Conservation (phyloP, 2,888 invertebrate species). For the Standfussiana lucernea region DNA sequence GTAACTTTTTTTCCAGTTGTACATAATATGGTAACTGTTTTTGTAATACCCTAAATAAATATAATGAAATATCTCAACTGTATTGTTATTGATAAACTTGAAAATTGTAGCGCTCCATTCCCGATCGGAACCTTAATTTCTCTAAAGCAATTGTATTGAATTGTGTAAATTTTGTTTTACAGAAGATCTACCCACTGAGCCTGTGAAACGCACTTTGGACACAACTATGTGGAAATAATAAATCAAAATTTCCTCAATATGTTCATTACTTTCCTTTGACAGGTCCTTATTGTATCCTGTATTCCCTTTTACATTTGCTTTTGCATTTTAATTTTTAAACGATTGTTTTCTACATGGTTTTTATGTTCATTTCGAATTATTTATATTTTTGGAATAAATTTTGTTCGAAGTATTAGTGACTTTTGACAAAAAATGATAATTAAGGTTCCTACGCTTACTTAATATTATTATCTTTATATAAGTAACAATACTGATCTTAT, state of each 20-base stretch:
- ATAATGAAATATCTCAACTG: slow-evolving; percentile 88
- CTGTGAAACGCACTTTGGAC: slow-evolving; percentile 90
- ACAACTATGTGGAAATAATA: slow-evolving; percentile 91
- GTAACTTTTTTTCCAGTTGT: slow-evolving; percentile 89
- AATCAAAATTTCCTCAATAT: slow-evolving; percentile 89
- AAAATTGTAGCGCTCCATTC: slow-evolving; percentile 89
- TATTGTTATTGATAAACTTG: slow-evolving; percentile 87
- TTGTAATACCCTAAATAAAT: slow-evolving; percentile 91
- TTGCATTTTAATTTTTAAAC: slow-evolving; percentile 85
- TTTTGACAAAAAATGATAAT: slow-evolving; percentile 87
- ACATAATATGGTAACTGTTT: slow-evolving; percentile 91
- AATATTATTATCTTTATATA: slow-evolving; percentile 58
- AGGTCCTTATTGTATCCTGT: slow-evolving; percentile 88
- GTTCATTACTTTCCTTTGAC: slow-evolving; percentile 88
- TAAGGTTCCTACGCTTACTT: slow-evolving; percentile 86
- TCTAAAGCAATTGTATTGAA: slow-evolving; percentile 82
- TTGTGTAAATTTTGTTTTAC: slow-evolving; percentile 89
- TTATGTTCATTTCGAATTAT: slow-evolving; percentile 89
- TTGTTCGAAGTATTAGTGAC: slow-evolving; percentile 85
- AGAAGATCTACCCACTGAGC: slow-evolving; percentile 89
- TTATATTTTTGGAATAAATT: slow-evolving; percentile 90
- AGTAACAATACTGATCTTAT: slow-evolving; percentile 55
- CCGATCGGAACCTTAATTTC: slow-evolving; percentile 90
- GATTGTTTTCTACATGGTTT: slow-evolving; percentile 89
- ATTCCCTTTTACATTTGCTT: slow-evolving; percentile 81